Evolutionary conservation across 2,797 vertebrate species (phyloP), one percentile per base, ranked within the genome.

Genomic region (Hipposideros larvatus): DNA sequence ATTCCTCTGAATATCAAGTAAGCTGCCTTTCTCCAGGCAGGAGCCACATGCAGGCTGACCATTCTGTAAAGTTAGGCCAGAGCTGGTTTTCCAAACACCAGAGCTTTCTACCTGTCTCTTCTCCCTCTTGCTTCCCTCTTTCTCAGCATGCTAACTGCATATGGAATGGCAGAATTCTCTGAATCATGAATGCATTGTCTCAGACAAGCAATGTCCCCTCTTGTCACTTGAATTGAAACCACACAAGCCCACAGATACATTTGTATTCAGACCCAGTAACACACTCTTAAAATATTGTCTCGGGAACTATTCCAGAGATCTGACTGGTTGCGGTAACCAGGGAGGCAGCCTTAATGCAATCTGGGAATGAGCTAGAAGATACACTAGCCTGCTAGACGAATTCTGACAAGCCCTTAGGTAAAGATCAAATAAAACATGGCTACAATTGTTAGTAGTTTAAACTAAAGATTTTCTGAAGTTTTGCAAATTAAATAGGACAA

Each of bases 21-120:
- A 98, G 96, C 97, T 98, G 96, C 97, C 97, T 98, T 98, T 98
- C 97, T 97, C 96, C 96, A 95, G 95, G 98, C 97, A 98, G 96
- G 86, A 98, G 82, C 93, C 97, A 87, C 95, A 91, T 15, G 92
- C 37, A 97, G 80, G 94, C 91, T 46, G 1, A 0, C 70, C 94
- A 41, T 96, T 97, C 96, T 95, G 61, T 4, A 22, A 82, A 97
- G 4, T 96, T 88, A 92, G 78, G 77, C 94, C 80, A 95, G 97
- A 96, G 86, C 94, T 84, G 95, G 57, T 97, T 97, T 98, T 94
- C 92, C 65, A 82, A 96, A 79, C 0, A 0, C 37, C 95, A 55
- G 73, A 80, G 71, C 93, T 80, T 77, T 73, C 90, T 89, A 91
- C n/a, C 73, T 37, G 37, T 98, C 87, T 96, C 77, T 74, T 87